Percentiles rank a stretch among this genome's conserved stretches.
phyloP scores from a whole-genome alignment of 2,888 invertebrate genomes.

The Hypsopygia costalis region DNA sequence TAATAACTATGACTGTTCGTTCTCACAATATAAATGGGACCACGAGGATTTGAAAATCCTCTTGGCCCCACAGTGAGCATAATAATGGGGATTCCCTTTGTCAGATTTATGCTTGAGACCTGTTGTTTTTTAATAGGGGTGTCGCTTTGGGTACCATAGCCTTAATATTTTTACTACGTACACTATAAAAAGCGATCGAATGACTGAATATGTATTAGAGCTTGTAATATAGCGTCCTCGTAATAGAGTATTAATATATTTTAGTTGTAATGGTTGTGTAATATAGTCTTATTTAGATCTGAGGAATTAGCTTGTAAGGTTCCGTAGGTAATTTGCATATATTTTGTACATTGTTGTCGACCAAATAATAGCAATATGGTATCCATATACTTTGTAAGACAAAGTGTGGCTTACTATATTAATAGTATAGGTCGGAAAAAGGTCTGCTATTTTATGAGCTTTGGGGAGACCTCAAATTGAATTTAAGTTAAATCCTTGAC shows the following conservation, averaged over 20 bases:
- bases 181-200: constrained; percentile 31
- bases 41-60: no score
- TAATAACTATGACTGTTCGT: no score
- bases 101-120: no score
- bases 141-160: no score
- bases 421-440: no score
- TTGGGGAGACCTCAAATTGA: no score
- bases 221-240: constrained; percentile 42
- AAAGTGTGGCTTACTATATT: constrained; percentile 44
- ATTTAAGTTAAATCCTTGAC: no score
- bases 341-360: constrained; percentile 15
- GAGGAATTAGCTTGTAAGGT: constrained; percentile 34
- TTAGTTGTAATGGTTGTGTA: constrained; percentile 55
- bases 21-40: no score
- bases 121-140: no score
- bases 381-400: constrained; percentile 45
- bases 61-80: no score
- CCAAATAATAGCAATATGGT: constrained; percentile 22
- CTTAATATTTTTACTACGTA: constrained; percentile 15
- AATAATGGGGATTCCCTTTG: no score
- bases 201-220: constrained; percentile 61
- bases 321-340: constrained; percentile 25
- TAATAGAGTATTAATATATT: constrained; percentile 30
- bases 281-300: constrained; percentile 45
- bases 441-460: no score